These are phyloP conservation scores for Ceratina australensis DNA, from an alignment of 1,140 invertebrate species.

Conservation along the genomic window DNA sequence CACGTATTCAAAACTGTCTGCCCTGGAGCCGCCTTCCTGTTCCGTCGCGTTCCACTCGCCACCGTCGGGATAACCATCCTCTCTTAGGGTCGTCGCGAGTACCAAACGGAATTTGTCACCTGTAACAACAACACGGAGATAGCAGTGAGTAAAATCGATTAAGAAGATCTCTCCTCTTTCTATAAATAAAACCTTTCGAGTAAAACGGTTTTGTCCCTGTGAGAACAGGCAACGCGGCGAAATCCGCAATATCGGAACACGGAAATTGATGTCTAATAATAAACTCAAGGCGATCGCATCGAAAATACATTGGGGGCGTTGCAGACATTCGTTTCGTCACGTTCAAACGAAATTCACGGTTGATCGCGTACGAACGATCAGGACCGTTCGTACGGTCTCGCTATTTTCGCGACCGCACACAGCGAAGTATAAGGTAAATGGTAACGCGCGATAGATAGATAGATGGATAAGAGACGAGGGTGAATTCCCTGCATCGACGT, in stretches of 20 bases:
- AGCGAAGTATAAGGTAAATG: neutral
- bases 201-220: neutral
- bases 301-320: conserved; percentile 50
- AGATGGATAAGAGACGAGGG: neutral
- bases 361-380: conserved; percentile 25
- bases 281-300: conserved; percentile 45
- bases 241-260: conserved; percentile 11
- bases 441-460: too few species aligned
- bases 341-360: conserved; percentile 29
- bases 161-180: neutral
- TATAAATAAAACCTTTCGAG: too few species aligned
- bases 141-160: neutral
- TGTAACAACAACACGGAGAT: conserved; percentile 59
- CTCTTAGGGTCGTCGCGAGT: conserved; percentile 95
- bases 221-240: neutral
- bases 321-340: conserved; percentile 30
- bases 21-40: conserved; percentile 89
- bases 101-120: conserved; percentile 97
- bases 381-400: neutral
- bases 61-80: conserved; percentile 97
- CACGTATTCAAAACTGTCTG: conserved; percentile 99
- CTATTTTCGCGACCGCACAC: conserved; percentile 7
- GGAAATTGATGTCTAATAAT: conserved; percentile 45
- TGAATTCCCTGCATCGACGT: too few species aligned
- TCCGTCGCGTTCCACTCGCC: conserved; percentile 95